These are phyloP conservation scores for Sapajus apella DNA, from an alignment of 2,113 vertebrate species.

Conservation along the genomic window DNA sequence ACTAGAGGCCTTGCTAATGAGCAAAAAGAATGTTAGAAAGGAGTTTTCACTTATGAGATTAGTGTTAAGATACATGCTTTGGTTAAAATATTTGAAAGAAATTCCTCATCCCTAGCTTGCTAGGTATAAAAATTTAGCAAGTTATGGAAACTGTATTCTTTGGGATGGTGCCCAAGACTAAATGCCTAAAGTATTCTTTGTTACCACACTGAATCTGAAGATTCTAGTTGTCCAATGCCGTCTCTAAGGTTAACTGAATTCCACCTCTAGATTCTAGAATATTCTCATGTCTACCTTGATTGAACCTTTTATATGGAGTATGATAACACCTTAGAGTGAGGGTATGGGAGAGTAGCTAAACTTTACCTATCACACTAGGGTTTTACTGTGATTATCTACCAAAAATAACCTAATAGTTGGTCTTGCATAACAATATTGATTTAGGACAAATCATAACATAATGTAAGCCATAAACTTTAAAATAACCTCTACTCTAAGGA, in stretches of 20 bases:
- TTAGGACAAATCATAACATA: background rate
- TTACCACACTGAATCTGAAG: background rate
- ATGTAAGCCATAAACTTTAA: background rate
- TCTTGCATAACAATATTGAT: background rate
- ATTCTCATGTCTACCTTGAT: background rate
- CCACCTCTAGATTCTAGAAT: conserved; percentile 1
- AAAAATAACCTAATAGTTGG: background rate
- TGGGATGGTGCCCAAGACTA: background rate
- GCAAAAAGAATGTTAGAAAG: background rate
- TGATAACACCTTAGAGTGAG: background rate
- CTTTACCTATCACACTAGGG: background rate
- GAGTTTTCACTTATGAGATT: conserved; percentile 8
- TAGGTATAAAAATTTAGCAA: background rate
- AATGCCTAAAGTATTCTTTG: background rate
- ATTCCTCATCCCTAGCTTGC: background rate
- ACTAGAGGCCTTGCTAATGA: conserved; percentile 27
- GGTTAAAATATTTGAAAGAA: conserved; percentile 16
- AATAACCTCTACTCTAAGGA: background rate
- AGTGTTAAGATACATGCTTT: conserved; percentile 16
- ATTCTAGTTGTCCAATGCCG: background rate
- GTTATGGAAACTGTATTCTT: background rate
- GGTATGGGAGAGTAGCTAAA: background rate
- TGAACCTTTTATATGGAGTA: background rate
- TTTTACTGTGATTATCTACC: background rate
- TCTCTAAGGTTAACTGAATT: background rate